A percentile compares a stretch with the other conserved stretches of the same genome.
Evolutionary conservation across 1,140 invertebrate species (phyloP).

Genomic region (Anastatus disparis): DNA sequence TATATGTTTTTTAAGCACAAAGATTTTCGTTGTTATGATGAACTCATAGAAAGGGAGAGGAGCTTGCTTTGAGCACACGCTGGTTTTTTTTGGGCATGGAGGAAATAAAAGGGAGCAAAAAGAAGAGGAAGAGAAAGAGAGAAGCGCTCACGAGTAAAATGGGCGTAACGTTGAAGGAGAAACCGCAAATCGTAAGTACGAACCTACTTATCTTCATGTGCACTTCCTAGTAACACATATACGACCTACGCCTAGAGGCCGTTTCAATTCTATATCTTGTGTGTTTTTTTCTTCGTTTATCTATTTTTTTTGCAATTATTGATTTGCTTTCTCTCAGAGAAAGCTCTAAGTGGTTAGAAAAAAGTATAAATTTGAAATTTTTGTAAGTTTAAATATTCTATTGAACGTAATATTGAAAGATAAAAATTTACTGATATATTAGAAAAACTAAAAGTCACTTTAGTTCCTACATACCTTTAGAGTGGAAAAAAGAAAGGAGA

Average conservation of each 20-base stretch:
- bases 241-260: slow-evolving; percentile 7
- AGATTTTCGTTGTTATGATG: no score
- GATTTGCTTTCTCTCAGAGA: no score
- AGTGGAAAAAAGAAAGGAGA: not conserved
- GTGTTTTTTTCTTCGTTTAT: not conserved
- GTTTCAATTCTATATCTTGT: not conserved
- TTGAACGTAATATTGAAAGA: no score
- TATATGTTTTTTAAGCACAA: no score
- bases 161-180: slow-evolving; percentile 49
- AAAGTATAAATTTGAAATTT: no score
- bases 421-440: no score
- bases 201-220: slow-evolving; percentile 49
- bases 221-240: slow-evolving; percentile 46
- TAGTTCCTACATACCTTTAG: not conserved
- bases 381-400: no score
- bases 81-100: not conserved
- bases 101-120: not conserved
- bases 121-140: slow-evolving; percentile 4
- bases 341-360: no score
- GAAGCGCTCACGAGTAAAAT: slow-evolving; percentile 45
- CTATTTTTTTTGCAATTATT: no score
- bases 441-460: slow-evolving; percentile 6
- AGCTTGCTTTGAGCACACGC: slow-evolving; percentile 6
- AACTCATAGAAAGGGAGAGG: not conserved
- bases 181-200: slow-evolving; percentile 30